A percentile compares a stretch with the other conserved stretches of the same genome.
Conservation (phyloP, 2,888 invertebrate species). For the Parasteatoda lunata region DNA sequence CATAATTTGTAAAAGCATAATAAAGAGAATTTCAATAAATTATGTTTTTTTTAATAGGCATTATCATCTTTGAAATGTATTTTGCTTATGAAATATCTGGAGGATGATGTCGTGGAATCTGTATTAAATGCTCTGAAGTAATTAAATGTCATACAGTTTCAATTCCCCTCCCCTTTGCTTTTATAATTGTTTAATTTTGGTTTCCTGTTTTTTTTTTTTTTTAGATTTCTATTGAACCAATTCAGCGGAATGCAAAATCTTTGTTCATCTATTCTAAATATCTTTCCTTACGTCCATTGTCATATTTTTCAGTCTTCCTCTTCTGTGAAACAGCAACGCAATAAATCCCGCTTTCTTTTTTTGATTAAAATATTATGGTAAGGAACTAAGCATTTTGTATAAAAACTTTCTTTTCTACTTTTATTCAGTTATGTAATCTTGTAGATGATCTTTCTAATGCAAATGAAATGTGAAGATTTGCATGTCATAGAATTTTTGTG, state of each 20-base stretch:
- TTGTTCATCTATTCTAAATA: slow-evolving; percentile 28
- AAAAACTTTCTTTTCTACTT: too few species aligned
- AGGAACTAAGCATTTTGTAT: not conserved
- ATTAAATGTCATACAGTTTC: not conserved
- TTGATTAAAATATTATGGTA: slow-evolving; percentile 41
- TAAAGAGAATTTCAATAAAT: too few species aligned
- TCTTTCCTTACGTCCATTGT: slow-evolving; percentile 26
- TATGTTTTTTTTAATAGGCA: slow-evolving; percentile 21
- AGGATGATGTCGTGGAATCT: slow-evolving; percentile 25
- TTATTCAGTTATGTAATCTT: too few species aligned
- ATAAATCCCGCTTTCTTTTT: slow-evolving; percentile 41
- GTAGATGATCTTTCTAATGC: too few species aligned
- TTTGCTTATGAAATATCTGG: slow-evolving; percentile 33
- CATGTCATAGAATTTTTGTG: too few species aligned
- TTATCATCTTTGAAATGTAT: slow-evolving; percentile 44
- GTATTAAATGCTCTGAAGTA: slow-evolving; percentile 42
- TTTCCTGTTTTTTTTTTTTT: slow-evolving; percentile 6
- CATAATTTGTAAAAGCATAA: too few species aligned
- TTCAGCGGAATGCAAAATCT: slow-evolving; percentile 32
- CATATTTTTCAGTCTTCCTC: slow-evolving; percentile 21
- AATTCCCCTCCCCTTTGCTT: not conserved
- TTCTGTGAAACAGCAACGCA: not conserved
- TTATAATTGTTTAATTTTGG: not conserved
- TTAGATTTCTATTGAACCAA: slow-evolving; percentile 42
- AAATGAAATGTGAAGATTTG: too few species aligned